Conservation (phyloP, 2,797 vertebrate species). For the Microhierax caerulescens region DNA sequence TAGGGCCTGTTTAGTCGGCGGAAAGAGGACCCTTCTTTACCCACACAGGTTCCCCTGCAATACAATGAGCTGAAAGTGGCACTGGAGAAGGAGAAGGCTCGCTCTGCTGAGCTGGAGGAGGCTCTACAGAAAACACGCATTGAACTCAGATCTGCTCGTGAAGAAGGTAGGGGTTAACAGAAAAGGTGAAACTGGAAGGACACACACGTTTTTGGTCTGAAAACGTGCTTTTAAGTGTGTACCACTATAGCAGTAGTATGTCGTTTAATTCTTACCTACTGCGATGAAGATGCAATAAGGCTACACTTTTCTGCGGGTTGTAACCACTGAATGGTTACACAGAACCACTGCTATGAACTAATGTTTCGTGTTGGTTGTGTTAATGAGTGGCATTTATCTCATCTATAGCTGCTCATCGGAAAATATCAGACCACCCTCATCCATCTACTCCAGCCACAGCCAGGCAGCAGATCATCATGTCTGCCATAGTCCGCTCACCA, state of each 20-base stretch:
- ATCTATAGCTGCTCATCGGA: slow-evolving; percentile 91
- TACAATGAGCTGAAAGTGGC: slow-evolving; percentile 97
- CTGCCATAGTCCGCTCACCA: slow-evolving; percentile 94
- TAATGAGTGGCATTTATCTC: slow-evolving; percentile 55
- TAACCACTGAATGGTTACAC: not conserved
- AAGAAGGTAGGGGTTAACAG: slow-evolving; percentile 85
- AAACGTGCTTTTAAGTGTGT: not conserved
- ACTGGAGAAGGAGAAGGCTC: slow-evolving; percentile 93
- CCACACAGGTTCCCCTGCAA: slow-evolving; percentile 92
- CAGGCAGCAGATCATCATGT: slow-evolving; percentile 98
- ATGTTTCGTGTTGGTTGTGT: not conserved
- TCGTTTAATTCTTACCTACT: not conserved
- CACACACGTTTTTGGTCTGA: not conserved
- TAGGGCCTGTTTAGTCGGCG: slow-evolving; percentile 97
- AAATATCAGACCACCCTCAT: slow-evolving; percentile 89
- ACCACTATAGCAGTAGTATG: not conserved
- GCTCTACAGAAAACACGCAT: slow-evolving; percentile 98
- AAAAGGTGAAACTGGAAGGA: slow-evolving; percentile 54
- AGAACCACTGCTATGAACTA: not conserved
- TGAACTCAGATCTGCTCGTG: slow-evolving; percentile 92
- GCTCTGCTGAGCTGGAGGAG: slow-evolving; percentile 94
- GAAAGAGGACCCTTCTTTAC: slow-evolving; percentile 92
- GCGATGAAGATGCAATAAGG: not conserved
- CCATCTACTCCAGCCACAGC: slow-evolving; percentile 92
- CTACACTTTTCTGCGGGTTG: not conserved